Evolutionary conservation across 1,140 invertebrate genomes (phyloP).

Genomic region (Kradibia gibbosae): DNA sequence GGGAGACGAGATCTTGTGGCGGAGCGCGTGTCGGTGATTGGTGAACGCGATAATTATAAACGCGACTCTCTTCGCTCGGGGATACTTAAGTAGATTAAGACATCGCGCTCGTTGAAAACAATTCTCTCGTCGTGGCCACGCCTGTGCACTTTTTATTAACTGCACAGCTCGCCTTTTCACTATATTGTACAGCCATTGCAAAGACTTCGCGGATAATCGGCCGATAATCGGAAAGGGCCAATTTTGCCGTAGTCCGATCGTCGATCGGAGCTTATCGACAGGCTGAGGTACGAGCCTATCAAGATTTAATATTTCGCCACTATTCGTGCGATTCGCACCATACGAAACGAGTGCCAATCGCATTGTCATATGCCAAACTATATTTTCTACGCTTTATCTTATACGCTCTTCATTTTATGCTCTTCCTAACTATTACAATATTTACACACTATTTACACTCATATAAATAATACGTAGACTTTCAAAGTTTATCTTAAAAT

Average conservation of each 20-base stretch:
- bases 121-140: slow-evolving; percentile 11
- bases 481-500: background rate
- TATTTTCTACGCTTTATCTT: slow-evolving; percentile 39
- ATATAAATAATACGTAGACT: slow-evolving; percentile 14
- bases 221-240: too few species aligned
- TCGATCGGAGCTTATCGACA: too few species aligned
- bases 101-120: slow-evolving; percentile 36
- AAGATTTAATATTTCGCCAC: slow-evolving; percentile 31
- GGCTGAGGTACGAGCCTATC: too few species aligned
- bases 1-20: slow-evolving; percentile 34
- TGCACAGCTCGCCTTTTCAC: too few species aligned
- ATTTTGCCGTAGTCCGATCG: too few species aligned
- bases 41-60: slow-evolving; percentile 21
- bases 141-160: too few species aligned
- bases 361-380: slow-evolving; percentile 49
- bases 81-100: slow-evolving; percentile 24
- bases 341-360: slow-evolving; percentile 44
- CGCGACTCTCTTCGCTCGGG: slow-evolving; percentile 18
- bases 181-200: background rate
- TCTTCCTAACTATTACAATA: background rate
- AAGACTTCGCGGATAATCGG: background rate
- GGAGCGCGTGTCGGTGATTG: slow-evolving; percentile 35
- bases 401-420: slow-evolving; percentile 17
- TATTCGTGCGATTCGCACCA: slow-evolving; percentile 35
- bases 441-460: background rate